Evolutionary conservation across 2,888 invertebrate species (phyloP), one percentile per base, ranked within the genome.

Genomic region (Dastarcus helophoroides): DNA sequence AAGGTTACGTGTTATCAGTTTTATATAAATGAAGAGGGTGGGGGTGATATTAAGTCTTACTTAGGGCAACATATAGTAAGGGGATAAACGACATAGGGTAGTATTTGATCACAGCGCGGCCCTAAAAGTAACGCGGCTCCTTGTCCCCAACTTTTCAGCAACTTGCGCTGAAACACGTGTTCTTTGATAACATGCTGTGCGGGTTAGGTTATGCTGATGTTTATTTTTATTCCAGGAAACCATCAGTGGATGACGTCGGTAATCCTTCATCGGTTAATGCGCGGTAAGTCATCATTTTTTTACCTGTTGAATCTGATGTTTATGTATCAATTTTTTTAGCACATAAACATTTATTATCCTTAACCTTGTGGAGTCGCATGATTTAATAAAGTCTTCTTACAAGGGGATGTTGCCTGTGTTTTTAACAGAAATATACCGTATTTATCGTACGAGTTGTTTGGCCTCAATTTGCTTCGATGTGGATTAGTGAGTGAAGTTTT

Each of bases 261-360:
- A 84, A 81, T 56, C 76, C 84, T 33, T 77, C 83, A 40, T 84
- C 85, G 46, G 84, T 84, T 53, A 85, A 85, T 65, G 80, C 82
- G 57, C 83, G 85, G 85, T 85, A 69, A 82, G 85, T 81, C 57
- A 21, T 22, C 19, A 30, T 22, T 38, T 37, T 23, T 12, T 29
- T 29, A 35, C 35, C 25, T 38, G 33, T 38, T 35, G 36, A 15
- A 31, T 12, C 37, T 12, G 13, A 26, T 43, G 43, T 42, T 41
- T 41, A 40, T 39, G 39, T 40, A 37, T 32, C 38, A 31, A 33
- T 42, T 40, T 38, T 42, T 39, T 35, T 37, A 36, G 40, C 37
- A 43, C 39, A 43, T 41, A 40, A 38, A 43, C 40, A 35, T 31
- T 14, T 19, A 7, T 7, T 7, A 7, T 7, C 5, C 9, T n/a